Evolutionary conservation across 2,113 vertebrate species (phyloP).

Genomic region (Otocyon megalotis): DNA sequence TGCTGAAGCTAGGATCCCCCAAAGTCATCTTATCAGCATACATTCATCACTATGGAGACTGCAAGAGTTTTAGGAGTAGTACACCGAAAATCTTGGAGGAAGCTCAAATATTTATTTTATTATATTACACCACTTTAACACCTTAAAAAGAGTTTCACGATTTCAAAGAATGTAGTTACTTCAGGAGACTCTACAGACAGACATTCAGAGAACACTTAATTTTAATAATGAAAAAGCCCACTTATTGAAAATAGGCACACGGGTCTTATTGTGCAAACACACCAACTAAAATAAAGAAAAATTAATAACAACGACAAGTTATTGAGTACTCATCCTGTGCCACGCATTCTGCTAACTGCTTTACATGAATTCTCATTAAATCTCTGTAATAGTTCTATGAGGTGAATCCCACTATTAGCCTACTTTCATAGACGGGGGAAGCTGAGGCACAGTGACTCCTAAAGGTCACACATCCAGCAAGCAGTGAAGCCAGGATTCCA

Average conservation of each 20-base stretch:
- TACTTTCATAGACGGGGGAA: conserved; percentile 10
- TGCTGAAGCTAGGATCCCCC: background rate
- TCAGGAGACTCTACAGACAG: conserved; percentile 34
- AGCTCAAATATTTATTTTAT: background rate
- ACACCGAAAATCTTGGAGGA: background rate
- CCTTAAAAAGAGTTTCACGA: background rate
- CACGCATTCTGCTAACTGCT: conserved; percentile 5
- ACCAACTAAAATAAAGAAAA: conserved; percentile 50
- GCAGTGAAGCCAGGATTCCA: background rate
- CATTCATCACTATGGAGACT: background rate
- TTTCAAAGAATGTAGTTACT: conserved; percentile 19
- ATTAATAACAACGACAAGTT: conserved; percentile 28
- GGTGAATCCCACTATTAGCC: background rate
- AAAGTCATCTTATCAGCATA: background rate
- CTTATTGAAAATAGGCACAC: background rate
- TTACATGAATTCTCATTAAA: conserved; percentile 46
- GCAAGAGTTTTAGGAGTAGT: background rate
- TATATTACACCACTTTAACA: conserved; percentile 4
- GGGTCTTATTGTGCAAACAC: conserved; percentile 35
- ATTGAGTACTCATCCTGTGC: background rate
- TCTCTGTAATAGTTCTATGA: background rate
- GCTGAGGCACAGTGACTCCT: background rate
- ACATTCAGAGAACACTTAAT: background rate
- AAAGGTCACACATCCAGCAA: background rate
- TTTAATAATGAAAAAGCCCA: conserved; percentile 45